Evolutionary conservation across 2,113 vertebrate species (phyloP), one percentile per base, ranked within the genome.

Genomic region (Apaloderma vittatum): DNA sequence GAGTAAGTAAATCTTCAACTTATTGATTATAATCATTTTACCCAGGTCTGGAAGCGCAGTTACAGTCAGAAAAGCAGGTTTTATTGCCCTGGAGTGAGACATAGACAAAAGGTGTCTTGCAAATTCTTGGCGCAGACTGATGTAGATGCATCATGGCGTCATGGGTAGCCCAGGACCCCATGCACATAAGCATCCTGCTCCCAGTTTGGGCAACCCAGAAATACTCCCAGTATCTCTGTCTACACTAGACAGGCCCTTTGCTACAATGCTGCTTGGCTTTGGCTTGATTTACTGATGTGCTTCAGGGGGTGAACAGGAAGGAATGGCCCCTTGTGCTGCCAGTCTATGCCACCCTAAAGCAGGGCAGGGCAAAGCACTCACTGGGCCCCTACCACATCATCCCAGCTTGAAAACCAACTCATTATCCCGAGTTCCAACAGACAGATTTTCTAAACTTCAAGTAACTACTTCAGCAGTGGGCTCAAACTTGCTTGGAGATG

Each of bases 131-230:
- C 37, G 9, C 40, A 40, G 27, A 23, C 14, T 87, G 37, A 4
- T 12, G 4, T 14, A 34, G 30, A 8, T 27, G 51, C 4, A 18
- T n/a, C n/a, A n/a, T n/a, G 48, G 24, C 20, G 6, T 26, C 0
- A 0, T 12, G 21, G 8, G 14, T 46, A 40, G n/a, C 51, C 91
- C 19, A 11, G 52, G 19, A 20, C 15, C 11, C 15, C 0, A 0
- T 6, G 10, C 20, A 9, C 1, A 2, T 34, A 30, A 54, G 7
- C 46, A 36, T 54, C 34, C 59, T 36, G 16, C 51, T 70, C 40
- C 8, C 9, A 62, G 6, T 36, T 19, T 51, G 22, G 14, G 27
- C 37, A 75, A 15, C 48, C 4, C 13, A 91, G 57, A 67, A 68
- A 22, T 36, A 23, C 29, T 30, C 70, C 18, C 1, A 3, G 20